These are phyloP conservation scores for Orthosia gothica DNA, from an alignment of 2,888 invertebrate genomes.

Conservation along the genomic window DNA sequence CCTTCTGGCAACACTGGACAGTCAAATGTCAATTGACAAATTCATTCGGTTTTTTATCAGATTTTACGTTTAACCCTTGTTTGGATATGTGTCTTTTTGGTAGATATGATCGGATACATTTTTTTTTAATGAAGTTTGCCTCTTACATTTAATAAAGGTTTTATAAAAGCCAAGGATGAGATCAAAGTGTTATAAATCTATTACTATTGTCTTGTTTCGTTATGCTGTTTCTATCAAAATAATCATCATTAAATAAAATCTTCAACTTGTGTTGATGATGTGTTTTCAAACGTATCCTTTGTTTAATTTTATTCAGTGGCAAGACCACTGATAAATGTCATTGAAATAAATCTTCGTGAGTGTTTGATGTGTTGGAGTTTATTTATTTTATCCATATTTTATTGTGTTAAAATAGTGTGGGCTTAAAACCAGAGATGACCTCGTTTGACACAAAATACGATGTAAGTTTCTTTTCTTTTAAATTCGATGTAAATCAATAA, in stretches of 20 bases:
- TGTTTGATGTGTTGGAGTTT: conserved; percentile 84
- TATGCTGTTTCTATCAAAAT: background rate
- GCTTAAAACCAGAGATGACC: conserved; percentile 76
- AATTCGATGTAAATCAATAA: conserved; percentile 10
- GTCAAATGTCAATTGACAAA: no score
- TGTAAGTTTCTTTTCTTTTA: conserved; percentile 83
- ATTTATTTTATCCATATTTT: conserved; percentile 69
- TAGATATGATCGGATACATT: background rate
- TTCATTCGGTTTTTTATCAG: no score
- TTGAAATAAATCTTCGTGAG: conserved; percentile 40
- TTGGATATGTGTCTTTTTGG: conserved; percentile 6
- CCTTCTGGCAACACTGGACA: no score
- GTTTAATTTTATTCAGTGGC: conserved; percentile 24
- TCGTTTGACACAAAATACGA: conserved; percentile 91
- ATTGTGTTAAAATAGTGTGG: conserved; percentile 58
- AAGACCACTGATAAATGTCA: conserved; percentile 49
- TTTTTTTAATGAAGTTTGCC: background rate
- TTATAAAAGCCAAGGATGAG: no score
- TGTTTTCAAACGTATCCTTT: conserved; percentile 1
- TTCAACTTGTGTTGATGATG: background rate
- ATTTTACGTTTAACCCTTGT: background rate
- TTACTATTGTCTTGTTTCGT: no score
- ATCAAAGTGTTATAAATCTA: no score
- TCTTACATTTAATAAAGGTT: no score
- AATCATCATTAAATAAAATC: background rate